Base-by-base conservation (phyloP, 2,888 invertebrate species). In the Sarcophaga variegata region DNA sequence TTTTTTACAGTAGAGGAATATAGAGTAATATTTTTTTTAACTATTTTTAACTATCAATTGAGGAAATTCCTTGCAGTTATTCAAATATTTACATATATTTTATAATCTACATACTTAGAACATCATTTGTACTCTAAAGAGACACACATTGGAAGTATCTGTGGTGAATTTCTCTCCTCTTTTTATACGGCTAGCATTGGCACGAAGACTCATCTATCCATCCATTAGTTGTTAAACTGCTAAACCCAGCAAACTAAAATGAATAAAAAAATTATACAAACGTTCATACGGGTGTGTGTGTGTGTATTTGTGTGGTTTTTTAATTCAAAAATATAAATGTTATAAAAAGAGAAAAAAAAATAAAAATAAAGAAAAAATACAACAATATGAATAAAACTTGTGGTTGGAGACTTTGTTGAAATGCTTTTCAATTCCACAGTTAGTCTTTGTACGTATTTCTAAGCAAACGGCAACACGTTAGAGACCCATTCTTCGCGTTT, bases 381-480 rank as follows among this genome's bases (percentile, higher is more conserved):
- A 37, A 37, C 8, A 37, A 37, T 37, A 37, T 37, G 37, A 37
- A 37, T 10, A 37, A 37, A 66, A 78, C 49, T 77, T 87, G 81
- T 76, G 87, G 84, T 80, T 84, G 79, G 81, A 84, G 84, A 81
- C 86, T 79, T 80, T 76, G 63, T 74, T 83, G 78, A 63, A 82
- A 74, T 83, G 81, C 25, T 87, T 89, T 70, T 78, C 22, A 85
- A 80, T 79, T 88, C 85, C 87, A 81, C 77, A 82, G 88, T 83
- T 69, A 90, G 90, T 90, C 89, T 89, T 87, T 89, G 89, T 87
- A 88, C 69, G 83, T 90, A 90, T 92, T 91, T 91, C 92, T 90
- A 89, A 91, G 90, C 87, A 91, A 90, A 90, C 91, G 90, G 92
- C 90, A 87, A 70, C 63, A 63, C 47, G 17, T 54, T 25, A 71